These are phyloP conservation scores for Sepioteuthis lessoniana DNA, from an alignment of 2,888 invertebrate species.

Conservation along the genomic window DNA sequence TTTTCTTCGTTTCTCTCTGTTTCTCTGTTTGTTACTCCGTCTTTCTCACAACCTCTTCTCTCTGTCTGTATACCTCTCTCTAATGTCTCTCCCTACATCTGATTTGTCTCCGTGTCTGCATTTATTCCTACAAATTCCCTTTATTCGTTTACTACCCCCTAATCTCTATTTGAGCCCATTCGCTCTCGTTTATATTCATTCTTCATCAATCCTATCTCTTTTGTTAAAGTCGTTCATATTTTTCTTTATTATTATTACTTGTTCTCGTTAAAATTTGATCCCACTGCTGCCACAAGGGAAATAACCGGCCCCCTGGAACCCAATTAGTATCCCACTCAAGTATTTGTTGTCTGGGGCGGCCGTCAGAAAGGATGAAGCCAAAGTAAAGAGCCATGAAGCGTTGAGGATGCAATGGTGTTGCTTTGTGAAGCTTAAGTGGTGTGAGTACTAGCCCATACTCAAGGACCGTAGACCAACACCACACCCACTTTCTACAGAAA, in stretches of 20 bases:
- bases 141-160: too few species aligned
- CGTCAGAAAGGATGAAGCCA: background rate
- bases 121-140: too few species aligned
- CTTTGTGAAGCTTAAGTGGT: background rate
- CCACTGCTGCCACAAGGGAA: background rate
- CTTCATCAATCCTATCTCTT: background rate
- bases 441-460: background rate
- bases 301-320: background rate
- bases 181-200: background rate
- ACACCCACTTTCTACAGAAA: background rate
- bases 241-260: background rate
- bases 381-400: background rate
- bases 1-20: too few species aligned
- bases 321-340: conserved; percentile 33
- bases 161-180: background rate
- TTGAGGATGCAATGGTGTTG: too few species aligned
- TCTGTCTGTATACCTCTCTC: too few species aligned
- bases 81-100: too few species aligned
- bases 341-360: background rate
- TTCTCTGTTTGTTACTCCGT: too few species aligned
- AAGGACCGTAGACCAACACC: background rate
- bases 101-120: too few species aligned
- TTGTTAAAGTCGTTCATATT: background rate
- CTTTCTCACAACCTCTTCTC: too few species aligned
- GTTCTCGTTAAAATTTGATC: background rate